Conservation (phyloP, 2,888 invertebrate genomes). For the Athalia rosae region DNA sequence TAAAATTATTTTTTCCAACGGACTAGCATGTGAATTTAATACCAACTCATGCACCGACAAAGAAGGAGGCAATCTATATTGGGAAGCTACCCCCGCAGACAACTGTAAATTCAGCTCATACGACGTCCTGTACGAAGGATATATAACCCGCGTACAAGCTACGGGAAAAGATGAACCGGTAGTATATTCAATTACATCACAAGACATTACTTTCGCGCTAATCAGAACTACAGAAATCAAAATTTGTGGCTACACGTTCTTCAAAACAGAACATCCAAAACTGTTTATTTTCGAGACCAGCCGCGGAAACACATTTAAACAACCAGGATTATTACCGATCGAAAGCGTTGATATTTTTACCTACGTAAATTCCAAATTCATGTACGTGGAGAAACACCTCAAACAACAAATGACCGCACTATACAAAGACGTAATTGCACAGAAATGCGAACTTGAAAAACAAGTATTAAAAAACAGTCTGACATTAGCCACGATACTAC, state of each 20-base stretch:
- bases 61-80: conserved; percentile 50
- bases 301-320: background rate
- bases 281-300: conserved; percentile 49
- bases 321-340: no score
- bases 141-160: no score
- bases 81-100: conserved; percentile 27
- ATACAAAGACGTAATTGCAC: no score
- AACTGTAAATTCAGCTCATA: conserved; percentile 48
- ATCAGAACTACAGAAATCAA: conserved; percentile 12
- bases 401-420: no score
- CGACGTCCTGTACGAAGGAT: conserved; percentile 51
- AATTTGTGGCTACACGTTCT: conserved; percentile 46
- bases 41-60: conserved; percentile 45
- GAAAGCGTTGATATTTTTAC: no score
- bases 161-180: background rate
- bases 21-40: conserved; percentile 28
- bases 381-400: no score
- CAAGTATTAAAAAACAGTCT: no score
- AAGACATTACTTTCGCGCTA: conserved; percentile 50
- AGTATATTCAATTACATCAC: conserved; percentile 44
- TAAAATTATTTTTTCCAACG: conserved; percentile 39
- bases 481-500: no score
- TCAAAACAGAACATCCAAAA: conserved; percentile 52
- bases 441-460: no score
- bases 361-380: no score